Conservation (phyloP, 2,888 invertebrate species). For the Andrena dorsata region DNA sequence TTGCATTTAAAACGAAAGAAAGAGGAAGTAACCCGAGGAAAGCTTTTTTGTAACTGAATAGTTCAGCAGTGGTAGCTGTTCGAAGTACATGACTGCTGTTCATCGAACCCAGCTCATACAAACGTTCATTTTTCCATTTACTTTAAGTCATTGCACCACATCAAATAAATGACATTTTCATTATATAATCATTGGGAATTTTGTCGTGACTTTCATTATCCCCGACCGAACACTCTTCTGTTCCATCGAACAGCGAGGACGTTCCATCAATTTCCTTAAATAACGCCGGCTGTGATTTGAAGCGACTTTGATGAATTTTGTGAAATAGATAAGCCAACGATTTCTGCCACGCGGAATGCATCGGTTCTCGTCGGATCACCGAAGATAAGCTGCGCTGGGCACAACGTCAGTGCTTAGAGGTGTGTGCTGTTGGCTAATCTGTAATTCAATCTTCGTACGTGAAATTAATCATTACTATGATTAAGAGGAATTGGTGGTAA, state of each 20-base stretch:
- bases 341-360: neutral
- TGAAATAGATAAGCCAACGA: neutral
- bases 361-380: neutral
- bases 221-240: constrained; percentile 6
- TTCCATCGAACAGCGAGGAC: no score
- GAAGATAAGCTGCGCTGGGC: neutral
- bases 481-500: neutral
- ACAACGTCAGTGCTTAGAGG: neutral
- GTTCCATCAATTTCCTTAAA: no score
- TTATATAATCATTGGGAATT: constrained; percentile 77
- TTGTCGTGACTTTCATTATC: constrained; percentile 65
- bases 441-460: no score
- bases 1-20: constrained; percentile 78
- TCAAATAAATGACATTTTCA: constrained; percentile 86
- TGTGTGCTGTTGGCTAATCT: no score
- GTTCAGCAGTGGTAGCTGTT: constrained; percentile 73
- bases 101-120: constrained; percentile 84
- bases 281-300: neutral
- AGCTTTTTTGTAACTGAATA: constrained; percentile 74
- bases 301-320: neutral
- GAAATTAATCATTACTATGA: no score
- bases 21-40: constrained; percentile 45
- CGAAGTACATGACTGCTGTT: constrained; percentile 76
- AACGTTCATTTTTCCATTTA: constrained; percentile 85
- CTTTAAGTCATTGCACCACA: constrained; percentile 86